phyloP scores from a whole-genome alignment of 2,797 vertebrate species.

The Sebastes miniatus region DNA sequence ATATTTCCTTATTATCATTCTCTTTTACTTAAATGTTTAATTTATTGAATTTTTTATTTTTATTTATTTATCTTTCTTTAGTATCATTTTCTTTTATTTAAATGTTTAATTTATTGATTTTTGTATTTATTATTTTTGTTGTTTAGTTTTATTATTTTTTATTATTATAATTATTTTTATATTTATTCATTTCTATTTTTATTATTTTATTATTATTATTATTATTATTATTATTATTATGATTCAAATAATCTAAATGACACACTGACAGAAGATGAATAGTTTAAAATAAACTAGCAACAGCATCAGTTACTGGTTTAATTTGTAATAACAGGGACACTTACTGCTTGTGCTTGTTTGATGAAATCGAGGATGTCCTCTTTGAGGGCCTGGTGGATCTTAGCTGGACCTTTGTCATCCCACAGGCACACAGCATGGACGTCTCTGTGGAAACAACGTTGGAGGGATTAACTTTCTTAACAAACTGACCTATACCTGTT shows the following conservation, averaged over 20 bases:
- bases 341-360: conserved; percentile 96
- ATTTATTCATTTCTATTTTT: too few relatives aligned
- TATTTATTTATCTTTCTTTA: too few relatives aligned
- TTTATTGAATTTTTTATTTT: too few relatives aligned
- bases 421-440: conserved; percentile 98
- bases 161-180: too few relatives aligned
- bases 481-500: neutral
- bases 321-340: neutral
- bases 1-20: too few relatives aligned
- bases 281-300: neutral
- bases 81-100: too few relatives aligned
- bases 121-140: too few relatives aligned
- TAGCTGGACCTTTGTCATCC: conserved; percentile 99
- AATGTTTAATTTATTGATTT: too few relatives aligned
- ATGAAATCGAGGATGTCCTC: conserved; percentile 99
- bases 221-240: too few relatives aligned
- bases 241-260: neutral
- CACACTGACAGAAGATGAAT: neutral
- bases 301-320: neutral
- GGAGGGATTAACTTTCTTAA: neutral
- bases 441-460: conserved; percentile 81
- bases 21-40: too few relatives aligned
- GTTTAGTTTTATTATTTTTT: too few relatives aligned
- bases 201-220: too few relatives aligned
- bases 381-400: conserved; percentile 99